Evolutionary conservation across 2,797 vertebrate species (phyloP), one percentile per base, ranked within the genome.

Genomic region (Sarcoramphus papa): DNA sequence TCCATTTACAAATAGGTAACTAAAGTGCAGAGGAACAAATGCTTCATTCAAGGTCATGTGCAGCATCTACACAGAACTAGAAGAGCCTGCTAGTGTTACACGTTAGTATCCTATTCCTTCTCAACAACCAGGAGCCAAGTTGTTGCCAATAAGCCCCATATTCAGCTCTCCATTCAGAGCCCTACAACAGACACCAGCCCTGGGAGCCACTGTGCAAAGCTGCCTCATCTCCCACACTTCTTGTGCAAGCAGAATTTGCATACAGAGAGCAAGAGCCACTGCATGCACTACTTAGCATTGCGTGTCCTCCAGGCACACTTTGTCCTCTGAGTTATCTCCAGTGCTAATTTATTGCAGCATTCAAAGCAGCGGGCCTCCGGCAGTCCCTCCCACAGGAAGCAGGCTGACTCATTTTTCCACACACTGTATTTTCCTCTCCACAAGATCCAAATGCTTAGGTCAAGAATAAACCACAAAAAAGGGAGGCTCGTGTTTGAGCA

Each of bases 241-340:
- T 89, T 75, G 80, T 88, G 76, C 47, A 65, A 82, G 85, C 59
- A 67, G 48, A 45, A 81, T 65, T 87, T 88, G 68, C 60, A 78
- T 40, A 51, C 41, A 43, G 82, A 91, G 68, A 87, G 73, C 79
- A 92, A 65, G 75, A 88, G 86, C 84, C 65, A 84, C 84, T 74
- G 14, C 1, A 18, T 53, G 90, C 77, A 31, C 63, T 95, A 5
- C 64, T 91, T 89, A 70, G 93, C 56, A 25, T 37, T 59, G 68
- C 0, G 0, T 85, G 92, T 97, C 94, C 95, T 97, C 93, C 92
- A 88, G 88, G 93, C 93, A 97, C 90, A 81, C 87, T 96, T 88
- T 95, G 96, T 96, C 94, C 95, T 96, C 92, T 37, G 54, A 96
- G 77, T 93, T 95, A 91, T 97, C 94, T 93, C 92, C 87, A 93